Base-by-base conservation (phyloP, 2,113 vertebrate species). In the Seriola dumerili region DNA sequence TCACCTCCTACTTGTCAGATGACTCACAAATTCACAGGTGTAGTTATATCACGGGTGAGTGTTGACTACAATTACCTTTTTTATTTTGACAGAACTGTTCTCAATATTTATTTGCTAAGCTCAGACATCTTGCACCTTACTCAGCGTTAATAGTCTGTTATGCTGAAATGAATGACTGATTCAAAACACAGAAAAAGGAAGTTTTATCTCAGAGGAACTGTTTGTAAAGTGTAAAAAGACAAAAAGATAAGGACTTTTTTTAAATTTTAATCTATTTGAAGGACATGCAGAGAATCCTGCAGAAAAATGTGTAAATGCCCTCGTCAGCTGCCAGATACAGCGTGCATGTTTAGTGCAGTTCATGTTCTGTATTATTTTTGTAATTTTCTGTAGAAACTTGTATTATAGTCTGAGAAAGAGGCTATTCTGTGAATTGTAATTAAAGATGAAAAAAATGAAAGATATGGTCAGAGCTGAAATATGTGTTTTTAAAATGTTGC, bases 391-490 rank as follows among this genome's bases (percentile, higher is more conserved):
- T 95, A 96, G 95, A 94, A 96, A 95, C 91, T 86, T 96, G 95
- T 96, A 95, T 96, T 94, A 96, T 95, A 96, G 92, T 81, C 83
- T 85, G 80, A 81, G 73, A 82, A 85, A 93, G 93, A 91, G 88
- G 86, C 92, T 94, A 93, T 94, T 96, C 92, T 96, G 94, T 96
- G 93, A 95, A 95, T 91, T 95, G 87, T 96, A 92, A 96, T 95
- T 93, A 77, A 76, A 76, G 63, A 72, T 68, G 65, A 85, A 50
- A 75, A 23, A 78, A 62, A 93, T 86, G 9, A 61, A 71, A 81
- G 86, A 90, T 83, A 85, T 88, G 91, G 82, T 89, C 81, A 84
- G 84, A 85, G 70, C 25, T 72, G 62, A 80, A 50, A 58, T 42
- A 5, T 36, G 89, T 71, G 50, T 86, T 82, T 92, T 76, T 17